Conservation (phyloP, 2,113 vertebrate species). For the Notothenia coriiceps region DNA sequence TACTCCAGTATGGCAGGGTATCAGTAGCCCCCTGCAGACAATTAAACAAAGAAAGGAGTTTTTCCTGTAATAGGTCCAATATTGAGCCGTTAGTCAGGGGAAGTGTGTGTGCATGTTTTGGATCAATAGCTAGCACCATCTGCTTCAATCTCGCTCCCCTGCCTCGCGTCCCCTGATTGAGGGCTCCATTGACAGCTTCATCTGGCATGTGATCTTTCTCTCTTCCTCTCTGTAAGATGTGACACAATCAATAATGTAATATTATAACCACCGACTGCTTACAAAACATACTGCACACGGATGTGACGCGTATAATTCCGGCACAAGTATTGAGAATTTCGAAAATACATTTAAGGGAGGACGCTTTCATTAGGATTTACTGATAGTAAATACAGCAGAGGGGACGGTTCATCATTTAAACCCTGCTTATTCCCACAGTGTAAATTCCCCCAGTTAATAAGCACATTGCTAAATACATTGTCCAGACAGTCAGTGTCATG, state of each 20-base stretch:
- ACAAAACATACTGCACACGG: conserved; percentile 36
- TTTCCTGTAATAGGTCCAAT: conserved; percentile 53
- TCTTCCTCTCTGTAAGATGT: conserved; percentile 40
- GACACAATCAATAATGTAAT: conserved; percentile 68
- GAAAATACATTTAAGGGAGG: conserved; percentile 17
- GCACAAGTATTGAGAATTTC: background rate
- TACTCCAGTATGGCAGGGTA: conserved; percentile 12
- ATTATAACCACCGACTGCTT: conserved; percentile 56
- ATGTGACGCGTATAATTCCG: conserved; percentile 17
- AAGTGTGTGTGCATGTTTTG: conserved; percentile 60
- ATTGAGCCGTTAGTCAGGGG: conserved; percentile 69
- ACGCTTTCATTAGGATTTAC: conserved; percentile 17
- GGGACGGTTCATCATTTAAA: conserved; percentile 30
- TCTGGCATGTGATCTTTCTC: conserved; percentile 62
- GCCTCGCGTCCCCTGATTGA: conserved; percentile 67
- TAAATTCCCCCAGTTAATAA: conserved; percentile 36
- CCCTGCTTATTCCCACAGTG: conserved; percentile 25
- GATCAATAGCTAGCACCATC: conserved; percentile 76
- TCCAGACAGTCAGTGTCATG: conserved; percentile 48
- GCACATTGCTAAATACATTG: conserved; percentile 35
- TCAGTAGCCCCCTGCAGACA: conserved; percentile 34
- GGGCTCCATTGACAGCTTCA: conserved; percentile 74
- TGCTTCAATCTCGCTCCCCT: conserved; percentile 48
- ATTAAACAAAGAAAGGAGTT: conserved; percentile 48
- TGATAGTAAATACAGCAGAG: conserved; percentile 20